A percentile compares a stretch with the other conserved stretches of the same genome.
Conservation (phyloP, 1,140 invertebrate species). For the Proctacanthus coquilletti region DNA sequence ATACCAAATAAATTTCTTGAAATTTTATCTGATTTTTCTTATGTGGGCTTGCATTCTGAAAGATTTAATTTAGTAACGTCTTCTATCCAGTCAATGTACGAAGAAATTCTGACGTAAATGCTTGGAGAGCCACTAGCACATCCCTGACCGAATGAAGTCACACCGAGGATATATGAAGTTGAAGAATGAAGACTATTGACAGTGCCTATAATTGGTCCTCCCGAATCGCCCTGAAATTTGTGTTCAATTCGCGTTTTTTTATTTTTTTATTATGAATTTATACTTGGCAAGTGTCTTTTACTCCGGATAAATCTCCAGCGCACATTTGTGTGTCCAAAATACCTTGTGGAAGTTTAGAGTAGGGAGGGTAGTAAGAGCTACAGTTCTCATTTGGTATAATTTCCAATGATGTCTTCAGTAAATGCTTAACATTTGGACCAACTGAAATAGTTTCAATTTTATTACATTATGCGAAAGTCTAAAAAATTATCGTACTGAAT, state of each 20-base stretch:
- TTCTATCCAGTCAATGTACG: constrained; percentile 62
- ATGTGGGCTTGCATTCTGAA: no score
- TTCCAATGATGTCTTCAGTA: constrained; percentile 15
- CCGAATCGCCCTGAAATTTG: constrained; percentile 63
- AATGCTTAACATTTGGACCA: constrained; percentile 14
- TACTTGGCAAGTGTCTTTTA: constrained; percentile 46
- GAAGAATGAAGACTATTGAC: no score
- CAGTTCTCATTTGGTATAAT: constrained; percentile 12
- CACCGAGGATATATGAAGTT: constrained; percentile 36
- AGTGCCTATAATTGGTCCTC: constrained; percentile 26
- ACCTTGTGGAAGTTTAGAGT: constrained; percentile 15
- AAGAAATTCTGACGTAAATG: constrained; percentile 52
- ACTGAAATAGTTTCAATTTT: constrained; percentile 4
- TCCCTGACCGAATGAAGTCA: constrained; percentile 50
- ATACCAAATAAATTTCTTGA: no score
- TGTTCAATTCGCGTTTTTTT: no score
- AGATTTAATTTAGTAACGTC: no score
- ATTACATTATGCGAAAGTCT: not conserved
- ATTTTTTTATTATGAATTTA: not conserved
- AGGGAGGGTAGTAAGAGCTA: constrained; percentile 10
- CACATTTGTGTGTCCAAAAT: constrained; percentile 35
- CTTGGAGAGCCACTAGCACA: constrained; percentile 46
- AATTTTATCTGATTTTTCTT: no score
- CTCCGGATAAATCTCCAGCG: constrained; percentile 36
- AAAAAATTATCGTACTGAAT: constrained; percentile 9